Evolutionary conservation across 30 jellyfish, hydroid and myxozoan species (phyloP), one percentile per base, ranked within the genome.

Genomic region (Aurelia aurita): DNA sequence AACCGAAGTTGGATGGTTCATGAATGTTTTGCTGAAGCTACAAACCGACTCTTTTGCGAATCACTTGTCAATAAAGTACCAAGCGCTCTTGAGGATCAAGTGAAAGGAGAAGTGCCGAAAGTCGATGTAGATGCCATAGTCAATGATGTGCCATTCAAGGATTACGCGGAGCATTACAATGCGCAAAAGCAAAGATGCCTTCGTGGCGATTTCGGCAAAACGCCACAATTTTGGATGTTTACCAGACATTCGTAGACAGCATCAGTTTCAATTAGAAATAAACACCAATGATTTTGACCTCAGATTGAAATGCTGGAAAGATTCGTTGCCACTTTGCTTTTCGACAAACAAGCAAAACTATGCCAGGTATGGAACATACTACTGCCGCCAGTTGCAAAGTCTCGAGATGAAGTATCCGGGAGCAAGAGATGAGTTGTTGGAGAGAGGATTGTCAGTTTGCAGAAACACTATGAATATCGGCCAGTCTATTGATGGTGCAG

Each of bases 401-500:
- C 74, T 74, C 34, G 86, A 74, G 45, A 27, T 22, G 10, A 74
- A 75, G 31, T 74, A 53, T 74, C 86, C 86, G 7, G 86, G 86
- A 46, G 86, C 86, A 46, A 74, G 23, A 58, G 86, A 74, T 27
- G 86, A 74, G 73, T 53, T 74, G 55, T 26, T 46, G 43, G 75
- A 29, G 32, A 47, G 46, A 45, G 86, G 86, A 6, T 21, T 74
- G 32, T 53, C 86, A 21, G 86, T 74, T 5, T 74, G 86, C 57
- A 47, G 74, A 26, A 74, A 74, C 43, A 57, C 46, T 26, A 32
- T 44, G 35, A 57, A 29, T 35, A 49, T 74, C 32, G 74, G 86
- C 22, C 86, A 74, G 44, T 74, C 86, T 11, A 47, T 58, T 46
- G 86, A 74, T 74, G 86, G 86, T 46, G 86, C 86, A 20, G 86